phyloP scores from a whole-genome alignment of 1,140 invertebrate species.

The Zaprionus africanus region DNA sequence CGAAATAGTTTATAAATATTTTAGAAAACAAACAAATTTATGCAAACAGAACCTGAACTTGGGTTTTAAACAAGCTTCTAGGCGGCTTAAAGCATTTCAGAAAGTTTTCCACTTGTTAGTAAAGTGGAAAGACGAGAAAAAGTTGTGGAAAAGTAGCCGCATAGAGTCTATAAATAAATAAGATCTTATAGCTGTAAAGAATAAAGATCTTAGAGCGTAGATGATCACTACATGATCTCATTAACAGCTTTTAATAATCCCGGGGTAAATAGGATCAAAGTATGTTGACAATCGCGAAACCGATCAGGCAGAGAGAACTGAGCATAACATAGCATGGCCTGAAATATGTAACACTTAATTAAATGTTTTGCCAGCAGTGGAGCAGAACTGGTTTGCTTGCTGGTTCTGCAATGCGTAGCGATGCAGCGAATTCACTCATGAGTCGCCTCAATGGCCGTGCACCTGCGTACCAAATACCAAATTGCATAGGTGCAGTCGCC shows the following conservation, averaged over 20 bases:
- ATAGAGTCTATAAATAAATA: neutral
- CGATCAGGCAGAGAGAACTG: slow-evolving; percentile 25
- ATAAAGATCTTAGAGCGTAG: neutral
- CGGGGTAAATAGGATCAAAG: neutral
- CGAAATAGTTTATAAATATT: neutral
- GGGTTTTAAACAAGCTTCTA: neutral
- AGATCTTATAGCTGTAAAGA: neutral
- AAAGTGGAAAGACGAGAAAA: neutral
- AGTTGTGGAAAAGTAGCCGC: neutral
- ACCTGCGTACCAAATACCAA: slow-evolving; percentile 53
- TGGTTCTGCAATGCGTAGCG: slow-evolving; percentile 59
- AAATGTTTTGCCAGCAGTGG: slow-evolving; percentile 43
- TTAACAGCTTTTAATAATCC: neutral
- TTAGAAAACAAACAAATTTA: neutral
- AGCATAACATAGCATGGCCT: neutral
- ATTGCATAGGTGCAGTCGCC: slow-evolving; percentile 25
- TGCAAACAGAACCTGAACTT: neutral
- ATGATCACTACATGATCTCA: neutral
- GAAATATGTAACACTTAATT: slow-evolving; percentile 44
- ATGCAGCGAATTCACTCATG: slow-evolving; percentile 29
- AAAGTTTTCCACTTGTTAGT: neutral
- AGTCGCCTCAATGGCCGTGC: slow-evolving; percentile 36
- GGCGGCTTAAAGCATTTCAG: neutral
- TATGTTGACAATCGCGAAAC: neutral
- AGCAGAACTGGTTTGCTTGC: slow-evolving; percentile 43